A percentile compares a stretch with the other conserved stretches of the same genome.
Conservation (phyloP, 2,113 vertebrate genomes). For the Nothocercus julius region DNA sequence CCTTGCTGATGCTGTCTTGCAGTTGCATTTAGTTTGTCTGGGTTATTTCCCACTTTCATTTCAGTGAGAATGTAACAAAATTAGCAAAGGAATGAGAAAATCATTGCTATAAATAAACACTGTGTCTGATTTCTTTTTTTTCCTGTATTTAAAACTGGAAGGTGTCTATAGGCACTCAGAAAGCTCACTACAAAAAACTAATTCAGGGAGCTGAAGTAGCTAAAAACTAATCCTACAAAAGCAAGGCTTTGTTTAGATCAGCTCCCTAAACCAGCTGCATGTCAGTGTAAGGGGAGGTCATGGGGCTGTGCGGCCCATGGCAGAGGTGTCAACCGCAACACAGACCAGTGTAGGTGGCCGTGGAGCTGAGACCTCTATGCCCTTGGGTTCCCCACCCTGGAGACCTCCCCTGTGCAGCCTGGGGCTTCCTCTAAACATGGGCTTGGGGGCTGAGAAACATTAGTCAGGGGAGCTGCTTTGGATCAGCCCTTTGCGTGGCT, state of each 20-base stretch:
- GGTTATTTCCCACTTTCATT: background rate
- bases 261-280: background rate
- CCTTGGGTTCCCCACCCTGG: too few relatives aligned
- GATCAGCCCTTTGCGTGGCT: background rate
- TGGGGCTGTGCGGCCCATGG: background rate
- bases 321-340: background rate
- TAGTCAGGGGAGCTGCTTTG: background rate
- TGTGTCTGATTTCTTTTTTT: too few relatives aligned
- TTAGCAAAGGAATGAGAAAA: background rate
- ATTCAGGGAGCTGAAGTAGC: background rate
- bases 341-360: background rate
- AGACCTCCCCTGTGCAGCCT: background rate
- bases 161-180: background rate
- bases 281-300: background rate
- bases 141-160: background rate
- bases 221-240: background rate
- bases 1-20: background rate
- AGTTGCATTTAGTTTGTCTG: background rate
- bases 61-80: background rate
- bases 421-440: background rate
- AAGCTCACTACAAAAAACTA: background rate
- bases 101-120: background rate
- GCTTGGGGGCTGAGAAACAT: background rate
- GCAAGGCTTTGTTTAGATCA: background rate
- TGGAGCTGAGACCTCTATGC: background rate